Percentiles rank a stretch among this genome's conserved stretches.
Conservation (phyloP, 1,140 invertebrate species). For the Drosophila simulans region DNA sequence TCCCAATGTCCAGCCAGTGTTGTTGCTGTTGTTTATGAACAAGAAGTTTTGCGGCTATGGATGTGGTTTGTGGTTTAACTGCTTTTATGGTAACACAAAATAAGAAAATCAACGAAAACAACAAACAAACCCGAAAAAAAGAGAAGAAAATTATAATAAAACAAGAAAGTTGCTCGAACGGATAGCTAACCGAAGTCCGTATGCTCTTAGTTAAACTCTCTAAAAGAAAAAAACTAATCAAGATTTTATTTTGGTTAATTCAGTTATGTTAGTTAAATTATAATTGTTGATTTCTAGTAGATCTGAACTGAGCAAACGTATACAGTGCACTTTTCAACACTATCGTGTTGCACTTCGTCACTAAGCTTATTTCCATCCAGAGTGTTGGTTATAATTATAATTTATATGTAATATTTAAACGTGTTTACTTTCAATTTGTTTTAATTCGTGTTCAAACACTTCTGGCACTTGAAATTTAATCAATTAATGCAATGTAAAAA, state of each 20-base stretch:
- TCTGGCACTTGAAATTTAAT: neutral
- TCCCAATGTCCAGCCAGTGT: slow-evolving; percentile 57
- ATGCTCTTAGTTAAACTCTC: slow-evolving; percentile 19
- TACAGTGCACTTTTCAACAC: too few species aligned
- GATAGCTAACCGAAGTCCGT: slow-evolving; percentile 6
- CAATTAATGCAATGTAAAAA: slow-evolving; percentile 6
- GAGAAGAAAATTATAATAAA: slow-evolving; percentile 56
- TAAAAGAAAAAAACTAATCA: too few species aligned
- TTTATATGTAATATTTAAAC: neutral
- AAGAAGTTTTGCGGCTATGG: slow-evolving; percentile 81
- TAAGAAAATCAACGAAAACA: slow-evolving; percentile 40
- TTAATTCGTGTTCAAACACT: neutral
- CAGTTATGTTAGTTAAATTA: too few species aligned
- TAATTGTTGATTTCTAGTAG: too few species aligned
- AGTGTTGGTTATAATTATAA: too few species aligned
- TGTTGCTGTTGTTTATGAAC: slow-evolving; percentile 60
- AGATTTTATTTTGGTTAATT: too few species aligned
- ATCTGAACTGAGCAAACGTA: too few species aligned
- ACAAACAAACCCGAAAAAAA: slow-evolving; percentile 37
- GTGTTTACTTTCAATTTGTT: neutral
- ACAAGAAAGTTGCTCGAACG: slow-evolving; percentile 37
- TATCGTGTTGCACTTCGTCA: too few species aligned
- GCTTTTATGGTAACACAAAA: slow-evolving; percentile 78
- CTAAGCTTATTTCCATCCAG: too few species aligned
- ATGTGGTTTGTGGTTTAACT: slow-evolving; percentile 83